phyloP scores from a whole-genome alignment of 1,140 invertebrate genomes.

The Hormaphis cornu region DNA sequence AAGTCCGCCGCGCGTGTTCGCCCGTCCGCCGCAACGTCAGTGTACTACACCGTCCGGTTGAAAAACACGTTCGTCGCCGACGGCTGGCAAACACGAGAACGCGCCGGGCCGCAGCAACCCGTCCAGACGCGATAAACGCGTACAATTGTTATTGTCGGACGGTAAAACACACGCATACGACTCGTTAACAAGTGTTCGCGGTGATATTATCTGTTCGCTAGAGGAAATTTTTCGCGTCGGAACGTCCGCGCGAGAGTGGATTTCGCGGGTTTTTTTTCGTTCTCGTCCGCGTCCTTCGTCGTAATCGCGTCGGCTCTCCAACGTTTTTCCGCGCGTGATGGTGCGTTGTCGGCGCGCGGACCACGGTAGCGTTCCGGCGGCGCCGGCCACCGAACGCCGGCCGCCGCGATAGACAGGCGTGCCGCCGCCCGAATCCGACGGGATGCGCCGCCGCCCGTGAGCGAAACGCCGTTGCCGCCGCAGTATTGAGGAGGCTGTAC shows the following conservation, averaged over 20 bases:
- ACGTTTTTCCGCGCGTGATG: neutral
- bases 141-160: no score
- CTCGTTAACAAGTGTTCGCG: no score
- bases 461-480: neutral
- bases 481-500: no score
- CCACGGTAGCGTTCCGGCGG: conserved; percentile 18
- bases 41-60: conserved; percentile 11
- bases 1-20: conserved; percentile 29
- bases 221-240: no score
- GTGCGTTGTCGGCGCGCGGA: conserved; percentile 12
- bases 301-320: neutral
- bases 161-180: no score
- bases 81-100: neutral
- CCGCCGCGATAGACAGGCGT: conserved; percentile 1
- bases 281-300: neutral
- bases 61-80: neutral
- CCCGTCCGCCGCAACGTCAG: neutral
- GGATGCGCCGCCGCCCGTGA: neutral
- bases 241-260: no score
- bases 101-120: no score
- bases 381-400: conserved; percentile 23
- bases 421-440: neutral
- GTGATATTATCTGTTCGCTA: no score
- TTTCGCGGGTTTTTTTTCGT: no score
- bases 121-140: no score